A percentile compares a stretch with the other conserved stretches of the same genome.
Conservation (phyloP, 1,140 invertebrate genomes). For the Apolygus lucorum region DNA sequence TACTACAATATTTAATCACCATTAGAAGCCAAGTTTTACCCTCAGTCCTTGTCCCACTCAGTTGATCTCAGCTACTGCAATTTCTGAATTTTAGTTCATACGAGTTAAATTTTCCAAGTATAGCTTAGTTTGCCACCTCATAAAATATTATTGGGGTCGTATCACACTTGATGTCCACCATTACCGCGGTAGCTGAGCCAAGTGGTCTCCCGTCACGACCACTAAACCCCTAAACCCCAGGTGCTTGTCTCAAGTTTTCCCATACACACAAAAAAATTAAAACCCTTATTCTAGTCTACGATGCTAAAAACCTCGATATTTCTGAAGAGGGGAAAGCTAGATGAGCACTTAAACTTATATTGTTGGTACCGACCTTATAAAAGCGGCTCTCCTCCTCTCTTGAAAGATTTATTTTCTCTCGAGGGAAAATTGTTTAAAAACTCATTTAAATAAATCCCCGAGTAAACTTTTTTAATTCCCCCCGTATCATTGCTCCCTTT, state of each 20-base stretch:
- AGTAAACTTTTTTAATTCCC: neutral
- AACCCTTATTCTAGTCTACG: too few relatives aligned
- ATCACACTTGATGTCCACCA: neutral
- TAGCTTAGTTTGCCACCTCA: too few relatives aligned
- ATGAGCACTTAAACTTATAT: neutral
- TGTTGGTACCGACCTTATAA: too few relatives aligned
- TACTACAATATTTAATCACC: slow-evolving; percentile 10
- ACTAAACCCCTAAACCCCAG: slow-evolving; percentile 5
- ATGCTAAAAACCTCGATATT: too few relatives aligned
- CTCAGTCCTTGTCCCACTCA: neutral
- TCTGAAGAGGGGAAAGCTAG: too few relatives aligned
- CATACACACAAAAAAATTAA: neutral
- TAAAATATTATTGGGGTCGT: neutral
- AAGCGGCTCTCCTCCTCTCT: too few relatives aligned
- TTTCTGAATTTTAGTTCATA: neutral
- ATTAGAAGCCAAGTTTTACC: neutral
- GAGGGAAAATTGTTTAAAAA: too few relatives aligned
- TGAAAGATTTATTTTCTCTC: too few relatives aligned
- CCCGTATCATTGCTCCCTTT: neutral
- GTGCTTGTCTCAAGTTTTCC: neutral
- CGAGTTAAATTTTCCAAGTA: too few relatives aligned
- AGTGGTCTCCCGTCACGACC: slow-evolving; percentile 5
- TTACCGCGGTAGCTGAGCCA: neutral
- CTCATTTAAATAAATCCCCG: too few relatives aligned
- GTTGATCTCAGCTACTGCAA: too few relatives aligned